Evolutionary conservation across 2,113 vertebrate genomes (phyloP).

Genomic region (Bettongia penicillata): DNA sequence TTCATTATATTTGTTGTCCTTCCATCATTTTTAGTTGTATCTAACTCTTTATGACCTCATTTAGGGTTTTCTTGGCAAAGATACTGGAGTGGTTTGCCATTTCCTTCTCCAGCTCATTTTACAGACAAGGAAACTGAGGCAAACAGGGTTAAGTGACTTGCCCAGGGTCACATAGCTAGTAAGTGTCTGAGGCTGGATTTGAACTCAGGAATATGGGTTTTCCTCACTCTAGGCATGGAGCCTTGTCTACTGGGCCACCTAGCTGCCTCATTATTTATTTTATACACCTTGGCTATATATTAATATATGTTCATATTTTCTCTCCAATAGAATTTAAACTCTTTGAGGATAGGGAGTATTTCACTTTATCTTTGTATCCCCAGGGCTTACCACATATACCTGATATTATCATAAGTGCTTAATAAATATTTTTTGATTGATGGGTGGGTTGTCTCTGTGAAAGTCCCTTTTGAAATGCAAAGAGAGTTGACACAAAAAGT

Average conservation of each 20-base stretch:
- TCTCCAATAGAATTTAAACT: background rate
- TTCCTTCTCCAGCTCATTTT: too few species aligned
- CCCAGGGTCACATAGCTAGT: too few species aligned
- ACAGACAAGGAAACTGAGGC: too few species aligned
- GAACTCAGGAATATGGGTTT: too few species aligned
- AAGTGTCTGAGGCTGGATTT: too few species aligned
- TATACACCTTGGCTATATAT: background rate
- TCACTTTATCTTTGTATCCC: background rate
- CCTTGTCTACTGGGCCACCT: too few species aligned
- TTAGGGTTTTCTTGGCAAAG: background rate
- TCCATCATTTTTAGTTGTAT: background rate
- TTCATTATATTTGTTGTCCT: background rate
- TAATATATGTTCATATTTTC: background rate
- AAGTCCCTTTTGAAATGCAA: background rate
- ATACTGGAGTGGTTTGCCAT: background rate
- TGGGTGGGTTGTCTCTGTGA: background rate
- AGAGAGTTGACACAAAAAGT: too few species aligned
- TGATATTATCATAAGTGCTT: background rate
- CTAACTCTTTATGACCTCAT: background rate
- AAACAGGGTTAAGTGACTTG: too few species aligned
- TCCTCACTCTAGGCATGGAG: too few species aligned
- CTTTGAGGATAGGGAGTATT: background rate
- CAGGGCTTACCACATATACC: background rate
- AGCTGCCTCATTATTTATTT: background rate
- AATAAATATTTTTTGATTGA: background rate